Percentiles rank a stretch among this genome's conserved stretches.
These are phyloP conservation scores for Rhyacophila evoluta DNA, from an alignment of 2,888 invertebrate genomes.

Conservation along the genomic window DNA sequence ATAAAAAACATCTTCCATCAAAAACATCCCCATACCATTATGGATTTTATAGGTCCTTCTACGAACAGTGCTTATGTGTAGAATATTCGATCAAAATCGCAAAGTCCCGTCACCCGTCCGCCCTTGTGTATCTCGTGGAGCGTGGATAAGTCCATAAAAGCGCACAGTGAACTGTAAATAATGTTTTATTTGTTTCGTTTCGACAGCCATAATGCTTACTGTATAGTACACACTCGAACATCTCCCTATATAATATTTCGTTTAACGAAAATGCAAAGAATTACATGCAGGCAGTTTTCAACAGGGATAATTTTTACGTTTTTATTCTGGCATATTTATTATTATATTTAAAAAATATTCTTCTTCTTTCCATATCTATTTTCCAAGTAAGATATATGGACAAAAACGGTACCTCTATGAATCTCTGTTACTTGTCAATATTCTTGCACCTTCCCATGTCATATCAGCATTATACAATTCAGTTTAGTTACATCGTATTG, in stretches of 20 bases:
- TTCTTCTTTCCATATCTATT: no score
- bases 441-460: no score
- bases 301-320: no score
- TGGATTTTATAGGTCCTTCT: not conserved
- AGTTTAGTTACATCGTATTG: no score
- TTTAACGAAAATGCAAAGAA: not conserved
- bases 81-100: constrained; percentile 15
- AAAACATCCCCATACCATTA: not conserved
- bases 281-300: no score
- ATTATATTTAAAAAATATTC: no score
- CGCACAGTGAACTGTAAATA: constrained; percentile 50
- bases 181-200: constrained; percentile 51
- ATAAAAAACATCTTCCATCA: not conserved
- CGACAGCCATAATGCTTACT: not conserved
- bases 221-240: not conserved
- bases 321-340: no score
- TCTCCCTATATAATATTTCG: not conserved
- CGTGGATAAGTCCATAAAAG: constrained; percentile 51
- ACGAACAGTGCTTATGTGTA: not conserved
- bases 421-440: no score
- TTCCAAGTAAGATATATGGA: no score
- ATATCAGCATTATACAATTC: no score
- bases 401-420: no score
- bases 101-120: not conserved
- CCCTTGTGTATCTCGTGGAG: constrained; percentile 36